phyloP scores from a whole-genome alignment of 53 echinoderm and acorn worm species.

The Glandiceps talaboti region DNA sequence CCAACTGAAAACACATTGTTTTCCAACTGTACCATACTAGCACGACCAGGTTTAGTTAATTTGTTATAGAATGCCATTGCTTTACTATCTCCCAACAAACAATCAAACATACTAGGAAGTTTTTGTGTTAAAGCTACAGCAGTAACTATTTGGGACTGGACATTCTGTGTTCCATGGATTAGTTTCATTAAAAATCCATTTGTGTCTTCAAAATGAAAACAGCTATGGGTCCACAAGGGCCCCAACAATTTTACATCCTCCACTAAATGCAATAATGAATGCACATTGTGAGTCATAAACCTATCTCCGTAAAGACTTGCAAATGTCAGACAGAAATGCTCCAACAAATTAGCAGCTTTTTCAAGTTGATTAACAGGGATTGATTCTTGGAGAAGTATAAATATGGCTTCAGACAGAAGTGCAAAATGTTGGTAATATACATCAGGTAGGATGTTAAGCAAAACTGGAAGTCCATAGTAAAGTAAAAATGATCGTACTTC shows the following conservation, averaged over 20 bases:
- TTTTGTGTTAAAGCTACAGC: too few species aligned
- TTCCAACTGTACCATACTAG: too few species aligned
- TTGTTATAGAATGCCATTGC: too few species aligned
- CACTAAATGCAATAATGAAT: constrained; percentile 17
- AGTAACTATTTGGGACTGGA: too few species aligned
- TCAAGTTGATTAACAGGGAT: neutral
- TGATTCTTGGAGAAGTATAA: neutral
- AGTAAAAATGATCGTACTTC: constrained; percentile 52
- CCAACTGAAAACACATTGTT: too few species aligned
- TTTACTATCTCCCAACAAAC: too few species aligned
- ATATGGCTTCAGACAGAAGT: neutral
- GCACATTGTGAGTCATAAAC: constrained; percentile 19
- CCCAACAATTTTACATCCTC: constrained; percentile 22
- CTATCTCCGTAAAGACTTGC: constrained; percentile 16
- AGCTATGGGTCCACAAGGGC: constrained; percentile 25
- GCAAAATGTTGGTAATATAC: neutral
- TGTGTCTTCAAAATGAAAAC: constrained; percentile 22
- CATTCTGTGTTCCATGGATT: too few species aligned
- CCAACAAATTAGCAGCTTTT: neutral
- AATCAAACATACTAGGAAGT: too few species aligned
- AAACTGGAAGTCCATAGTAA: constrained; percentile 57
- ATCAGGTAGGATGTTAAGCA: constrained; percentile 24
- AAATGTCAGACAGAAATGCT: constrained; percentile 16
- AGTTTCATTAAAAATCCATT: too few species aligned
- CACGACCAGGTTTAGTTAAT: too few species aligned